Base-by-base conservation (phyloP, 2,888 invertebrate genomes). In the Clistopyga incitator region DNA sequence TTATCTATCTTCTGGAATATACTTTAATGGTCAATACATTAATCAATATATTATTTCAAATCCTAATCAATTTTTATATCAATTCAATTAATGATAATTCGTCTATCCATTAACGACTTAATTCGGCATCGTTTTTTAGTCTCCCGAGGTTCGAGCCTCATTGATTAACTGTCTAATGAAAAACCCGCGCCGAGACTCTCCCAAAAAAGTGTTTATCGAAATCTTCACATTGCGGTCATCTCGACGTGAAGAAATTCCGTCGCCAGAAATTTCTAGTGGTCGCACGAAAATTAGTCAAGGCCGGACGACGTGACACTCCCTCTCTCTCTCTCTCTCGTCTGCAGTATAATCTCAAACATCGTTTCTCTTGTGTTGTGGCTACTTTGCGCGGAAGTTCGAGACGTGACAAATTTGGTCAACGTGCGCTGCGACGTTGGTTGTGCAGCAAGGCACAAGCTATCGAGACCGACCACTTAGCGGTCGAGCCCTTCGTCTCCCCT, bases 241-340 rank as follows among this genome's bases (percentile, higher is more conserved):
- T 15, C 0, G n/a, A 25, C 34, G 38, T 3, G 38, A 54, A 34
- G 13, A 47, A n/a, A 25, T 47, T 67, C 8, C 13, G 8, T 4
- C 15, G 8, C 34, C 38, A 18, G 18, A 64, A 20, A 64, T 45
- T 61, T 45, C 20, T 18, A 45, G 59, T 47, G 61, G 82, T 88
- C 87, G 80, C 87, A 86, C 88, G 86, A 77, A 78, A 85, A 85
- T 88, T 86, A 85, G 87, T 87, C 84, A 85, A 81, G 87, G 84
- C 78, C 29, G 50, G 74, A 77, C 72, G 76, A 82, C 72, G 68
- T 42, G 38, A 52, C 23, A 29, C 25, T 25, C 54, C 6, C 20
- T 52, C 52, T 52, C 52, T 20, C 20, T 52, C 52, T 52, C 23
- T 54, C 59, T 59, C 78, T 78, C 71, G 71, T 84, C 64, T 61